Base-by-base conservation (phyloP, 2,113 vertebrate genomes). In the Pantherophis guttatus region DNA sequence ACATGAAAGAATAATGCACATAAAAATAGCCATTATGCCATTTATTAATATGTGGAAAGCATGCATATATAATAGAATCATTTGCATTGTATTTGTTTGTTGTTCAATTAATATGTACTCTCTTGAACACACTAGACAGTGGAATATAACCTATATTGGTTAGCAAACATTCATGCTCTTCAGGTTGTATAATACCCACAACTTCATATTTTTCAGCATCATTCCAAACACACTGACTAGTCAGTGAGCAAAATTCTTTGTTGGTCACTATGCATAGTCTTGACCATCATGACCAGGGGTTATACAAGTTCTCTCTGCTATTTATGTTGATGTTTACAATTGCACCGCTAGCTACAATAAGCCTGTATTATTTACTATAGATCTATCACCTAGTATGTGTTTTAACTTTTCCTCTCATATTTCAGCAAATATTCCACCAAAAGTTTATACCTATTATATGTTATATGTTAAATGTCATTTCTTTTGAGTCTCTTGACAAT, bases 381-480 rank as follows among this genome's bases (percentile, higher is more conserved):
- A 26, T 24, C 24, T 52, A 24, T 87, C 24, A 87, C 24, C 17
- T 81, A 44, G 33, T 44, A 81, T 44, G 19, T 44, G 33, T 23
- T 44, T 59, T 44, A 81, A 81, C 17, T 81, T 81, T 81, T 44
- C 75, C 75, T 81, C 33, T 81, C 75, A 81, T 39, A 81, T 19
- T 54, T 87, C 86, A 87, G 24, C 48, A 87, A 87, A 94, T 96
- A 89, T 92, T 86, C 92, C 93, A 0, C 90, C 91, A 94, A 94
- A 95, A 92, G 88, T 94, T 96, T 97, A 93, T 95, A 33, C 97
- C 94, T 95, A 95, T 96, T 95, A 62, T 58, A 94, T 93, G 94
- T 95, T 96, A 90, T 92, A 0, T 92, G 95, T 96, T 92, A 65
- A 95, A 58, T 86, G 97, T 96, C 91, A 90, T 96, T 95, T 52